A percentile compares a stretch with the other conserved stretches of the same genome.
Conservation (phyloP, 2,797 vertebrate genomes). For the Neostethus bicornis region DNA sequence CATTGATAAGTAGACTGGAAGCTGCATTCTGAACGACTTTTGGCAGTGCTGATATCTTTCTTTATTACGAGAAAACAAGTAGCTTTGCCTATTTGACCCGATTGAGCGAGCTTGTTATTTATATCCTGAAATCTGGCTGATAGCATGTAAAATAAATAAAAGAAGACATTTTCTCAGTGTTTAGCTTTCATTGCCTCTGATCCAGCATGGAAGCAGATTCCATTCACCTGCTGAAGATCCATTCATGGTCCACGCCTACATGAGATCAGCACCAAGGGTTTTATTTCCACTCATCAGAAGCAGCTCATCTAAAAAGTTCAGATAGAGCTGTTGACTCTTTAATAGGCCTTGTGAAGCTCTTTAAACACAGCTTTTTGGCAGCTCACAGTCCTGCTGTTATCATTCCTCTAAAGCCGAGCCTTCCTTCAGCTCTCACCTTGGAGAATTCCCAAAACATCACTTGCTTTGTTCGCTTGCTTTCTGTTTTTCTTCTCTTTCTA, state of each 20-base stretch:
- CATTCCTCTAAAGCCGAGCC: conserved; percentile 34
- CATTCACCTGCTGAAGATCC: background rate
- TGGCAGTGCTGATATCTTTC: too few species aligned
- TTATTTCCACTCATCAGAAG: conserved; percentile 11
- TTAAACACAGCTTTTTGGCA: conserved; percentile 35
- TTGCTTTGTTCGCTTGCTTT: conserved; percentile 44
- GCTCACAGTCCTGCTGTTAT: conserved; percentile 24
- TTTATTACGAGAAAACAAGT: too few species aligned
- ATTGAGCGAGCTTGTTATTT: too few species aligned
- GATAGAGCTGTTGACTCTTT: conserved; percentile 16
- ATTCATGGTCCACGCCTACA: background rate
- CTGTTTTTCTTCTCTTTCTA: conserved; percentile 27
- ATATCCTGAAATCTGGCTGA: too few species aligned
- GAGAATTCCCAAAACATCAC: conserved; percentile 52
- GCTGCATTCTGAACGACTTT: too few species aligned
- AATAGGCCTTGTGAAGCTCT: conserved; percentile 45
- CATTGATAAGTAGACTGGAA: too few species aligned
- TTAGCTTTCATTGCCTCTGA: too few species aligned
- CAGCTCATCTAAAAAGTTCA: conserved; percentile 34
- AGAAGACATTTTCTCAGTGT: too few species aligned
- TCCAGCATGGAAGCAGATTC: conserved; percentile 1
- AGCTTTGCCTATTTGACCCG: too few species aligned
- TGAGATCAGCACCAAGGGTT: background rate
- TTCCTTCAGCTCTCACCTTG: conserved; percentile 46
- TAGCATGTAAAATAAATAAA: too few species aligned